A percentile compares a stretch with the other conserved stretches of the same genome.
Evolutionary conservation across 2,797 vertebrate genomes (phyloP).

Genomic region (Trachops cirrhosus): DNA sequence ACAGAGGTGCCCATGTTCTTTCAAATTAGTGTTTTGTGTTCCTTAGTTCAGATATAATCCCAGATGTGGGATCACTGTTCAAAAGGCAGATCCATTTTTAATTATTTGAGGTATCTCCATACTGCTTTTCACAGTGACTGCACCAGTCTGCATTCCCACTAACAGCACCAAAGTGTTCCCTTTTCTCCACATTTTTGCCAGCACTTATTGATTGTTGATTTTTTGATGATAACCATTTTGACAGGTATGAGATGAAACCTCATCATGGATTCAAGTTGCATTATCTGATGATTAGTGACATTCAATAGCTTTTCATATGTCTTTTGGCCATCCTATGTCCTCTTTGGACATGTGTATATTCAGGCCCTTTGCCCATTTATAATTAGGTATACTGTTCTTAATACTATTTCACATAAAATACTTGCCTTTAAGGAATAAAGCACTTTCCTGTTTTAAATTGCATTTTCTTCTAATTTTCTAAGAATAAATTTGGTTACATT

Average conservation of each 20-base stretch:
- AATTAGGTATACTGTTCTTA: neutral
- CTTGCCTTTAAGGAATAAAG: neutral
- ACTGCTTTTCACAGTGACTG: neutral
- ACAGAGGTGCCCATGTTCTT: neutral
- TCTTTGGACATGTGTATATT: neutral
- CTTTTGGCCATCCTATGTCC: neutral
- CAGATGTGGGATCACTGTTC: neutral
- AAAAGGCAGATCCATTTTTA: neutral
- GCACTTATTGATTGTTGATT: neutral
- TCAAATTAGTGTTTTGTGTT: neutral
- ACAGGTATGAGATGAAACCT: neutral
- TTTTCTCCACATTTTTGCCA: neutral
- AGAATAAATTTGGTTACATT: neutral
- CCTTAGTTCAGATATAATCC: neutral
- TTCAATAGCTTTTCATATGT: neutral
- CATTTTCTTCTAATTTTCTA: neutral
- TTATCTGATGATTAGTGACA: neutral
- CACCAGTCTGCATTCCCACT: neutral
- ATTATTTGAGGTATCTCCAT: neutral
- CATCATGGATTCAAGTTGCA: neutral
- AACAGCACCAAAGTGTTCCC: neutral
- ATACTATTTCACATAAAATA: neutral
- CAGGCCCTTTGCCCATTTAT: neutral
- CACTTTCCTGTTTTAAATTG: neutral
- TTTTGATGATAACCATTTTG: neutral